Percentiles rank a stretch among this genome's conserved stretches.
Conservation (phyloP, 2,113 vertebrate species). For the Pangasianodon gigas region DNA sequence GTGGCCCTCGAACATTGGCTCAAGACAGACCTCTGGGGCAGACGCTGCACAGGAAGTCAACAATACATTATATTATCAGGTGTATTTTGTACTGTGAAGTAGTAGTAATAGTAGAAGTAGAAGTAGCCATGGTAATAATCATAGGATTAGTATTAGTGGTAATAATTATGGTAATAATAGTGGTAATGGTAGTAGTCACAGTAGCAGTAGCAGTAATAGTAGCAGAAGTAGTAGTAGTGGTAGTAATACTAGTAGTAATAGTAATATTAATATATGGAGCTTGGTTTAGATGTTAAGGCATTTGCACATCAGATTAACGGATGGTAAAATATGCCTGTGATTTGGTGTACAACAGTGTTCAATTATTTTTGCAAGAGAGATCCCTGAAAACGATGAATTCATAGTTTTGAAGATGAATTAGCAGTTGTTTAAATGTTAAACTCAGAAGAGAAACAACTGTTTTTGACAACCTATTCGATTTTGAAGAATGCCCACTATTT, state of each 20-base stretch:
- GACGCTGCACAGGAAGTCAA: conserved; percentile 2
- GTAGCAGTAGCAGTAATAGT: not conserved
- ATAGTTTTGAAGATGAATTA: not conserved
- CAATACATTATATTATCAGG: not conserved
- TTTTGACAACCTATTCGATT: too few relatives aligned
- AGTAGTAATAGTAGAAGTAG: not conserved
- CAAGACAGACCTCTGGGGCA: conserved; percentile 69
- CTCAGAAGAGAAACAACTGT: too few relatives aligned
- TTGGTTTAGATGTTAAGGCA: not conserved
- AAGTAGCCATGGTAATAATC: not conserved
- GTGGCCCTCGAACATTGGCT: conserved; percentile 81
- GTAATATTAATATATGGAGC: too few relatives aligned
- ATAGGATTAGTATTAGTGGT: not conserved
- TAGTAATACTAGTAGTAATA: not conserved
- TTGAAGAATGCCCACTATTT: not conserved
- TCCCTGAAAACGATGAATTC: not conserved
- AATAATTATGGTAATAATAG: too few relatives aligned
- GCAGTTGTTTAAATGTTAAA: not conserved
- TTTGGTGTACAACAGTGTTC: not conserved
- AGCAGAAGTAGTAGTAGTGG: not conserved
- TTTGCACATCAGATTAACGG: not conserved
- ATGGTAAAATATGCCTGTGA: not conserved
- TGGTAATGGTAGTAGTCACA: not conserved
- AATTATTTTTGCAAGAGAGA: not conserved
- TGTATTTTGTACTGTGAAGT: not conserved